Base-by-base conservation (phyloP, 2,888 invertebrate species). In the Hetaerina titia region DNA sequence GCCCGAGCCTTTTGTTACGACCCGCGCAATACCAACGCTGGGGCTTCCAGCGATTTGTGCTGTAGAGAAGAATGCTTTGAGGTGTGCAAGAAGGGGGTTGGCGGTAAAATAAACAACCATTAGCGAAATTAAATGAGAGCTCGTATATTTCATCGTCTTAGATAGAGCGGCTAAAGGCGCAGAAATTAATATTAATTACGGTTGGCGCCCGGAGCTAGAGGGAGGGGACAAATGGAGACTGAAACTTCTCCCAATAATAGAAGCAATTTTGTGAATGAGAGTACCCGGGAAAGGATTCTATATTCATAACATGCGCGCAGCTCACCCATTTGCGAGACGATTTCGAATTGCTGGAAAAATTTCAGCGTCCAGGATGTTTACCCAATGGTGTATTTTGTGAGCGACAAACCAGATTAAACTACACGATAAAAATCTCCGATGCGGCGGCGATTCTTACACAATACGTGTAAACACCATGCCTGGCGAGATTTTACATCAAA, bases 61-160 rank as follows among this genome's bases (percentile, higher is more conserved):
- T 31, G 81, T 31, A 31, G 31, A 31, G n/a, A 69, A 81, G 81
- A 22, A 69, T 22, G 69, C 69, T 69, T 69, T 81, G 81, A 81
- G 81, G 81, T 81, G 81, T 81, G 81, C 81, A 31, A 81, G 69
- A 64, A 19, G 69, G n/a, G 69, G 22, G 22, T 19, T 22, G 69
- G 69, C n/a, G 69, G 69, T 45, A 69, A 69, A 69, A 69, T 69
- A 69, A 69, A 69, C 69, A 31, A 31, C 81, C 81, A 81, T 81
- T 81, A 81, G 25, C 81, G 31, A 81, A 81, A 81, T 81, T 81
- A 81, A 81, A 81, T 81, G 81, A 9, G 81, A 31, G 81, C 11
- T 7, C 13, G 25, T 31, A 81, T 15, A 81, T 13, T 31, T 81
- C 81, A n/a, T 81, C 81, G 81, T 31, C 31, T 31, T 13, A 81